Percentiles rank a stretch among this genome's conserved stretches.
Conservation (phyloP, 2,113 vertebrate genomes). For the Pangasianodon gigas region DNA sequence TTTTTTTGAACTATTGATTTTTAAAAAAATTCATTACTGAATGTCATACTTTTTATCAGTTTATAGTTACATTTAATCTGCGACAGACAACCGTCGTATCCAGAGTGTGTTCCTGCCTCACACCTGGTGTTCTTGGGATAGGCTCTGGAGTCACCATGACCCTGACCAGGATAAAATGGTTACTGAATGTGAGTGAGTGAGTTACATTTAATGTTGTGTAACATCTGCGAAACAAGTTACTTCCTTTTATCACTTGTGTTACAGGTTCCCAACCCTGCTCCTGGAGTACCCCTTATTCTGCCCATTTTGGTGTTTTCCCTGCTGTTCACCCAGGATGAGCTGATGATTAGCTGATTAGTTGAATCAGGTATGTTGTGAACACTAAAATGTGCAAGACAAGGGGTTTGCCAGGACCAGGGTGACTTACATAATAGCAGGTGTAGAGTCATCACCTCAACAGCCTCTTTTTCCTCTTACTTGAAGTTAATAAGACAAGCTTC, state of each 20-base stretch:
- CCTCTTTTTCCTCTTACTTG: background rate
- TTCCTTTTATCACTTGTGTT: background rate
- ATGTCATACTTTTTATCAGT: background rate
- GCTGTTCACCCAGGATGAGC: background rate
- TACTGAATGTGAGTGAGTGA: too few species aligned
- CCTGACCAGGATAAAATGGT: too few species aligned
- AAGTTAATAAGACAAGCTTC: constrained; percentile 19
- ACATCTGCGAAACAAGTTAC: background rate
- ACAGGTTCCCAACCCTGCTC: background rate
- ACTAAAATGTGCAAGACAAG: background rate
- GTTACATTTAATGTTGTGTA: background rate
- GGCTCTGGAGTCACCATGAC: background rate
- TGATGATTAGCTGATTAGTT: background rate
- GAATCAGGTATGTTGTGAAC: background rate
- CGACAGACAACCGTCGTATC: background rate
- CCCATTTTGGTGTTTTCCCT: background rate
- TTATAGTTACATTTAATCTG: background rate
- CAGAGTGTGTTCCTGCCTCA: background rate
- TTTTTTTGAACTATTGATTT: background rate
- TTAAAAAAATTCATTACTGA: background rate
- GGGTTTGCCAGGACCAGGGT: background rate
- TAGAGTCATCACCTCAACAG: background rate
- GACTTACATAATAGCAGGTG: background rate
- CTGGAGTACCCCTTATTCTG: background rate
- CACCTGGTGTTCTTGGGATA: background rate